Evolutionary conservation across 2,888 invertebrate species (phyloP).

Genomic region (Apocheima hispidaria): DNA sequence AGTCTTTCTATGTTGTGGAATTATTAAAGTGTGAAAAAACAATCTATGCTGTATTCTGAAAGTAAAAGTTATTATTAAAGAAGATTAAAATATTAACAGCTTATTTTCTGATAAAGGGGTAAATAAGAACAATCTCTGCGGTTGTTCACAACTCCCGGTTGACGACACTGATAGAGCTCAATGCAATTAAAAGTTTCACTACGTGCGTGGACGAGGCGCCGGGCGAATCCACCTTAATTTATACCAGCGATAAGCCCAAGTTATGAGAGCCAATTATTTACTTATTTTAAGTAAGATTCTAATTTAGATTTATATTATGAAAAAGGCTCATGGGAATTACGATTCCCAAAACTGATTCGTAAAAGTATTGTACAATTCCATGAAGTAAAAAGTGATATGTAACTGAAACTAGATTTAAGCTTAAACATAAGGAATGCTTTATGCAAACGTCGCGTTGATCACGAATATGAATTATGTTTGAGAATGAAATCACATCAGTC

Average conservation of each 20-base stretch:
- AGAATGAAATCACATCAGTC: slow-evolving; percentile 34
- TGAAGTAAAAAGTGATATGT: not conserved
- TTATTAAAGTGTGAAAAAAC: slow-evolving; percentile 15
- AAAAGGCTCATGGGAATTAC: too few species aligned
- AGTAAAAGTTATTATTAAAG: slow-evolving; percentile 42
- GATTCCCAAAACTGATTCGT: too few species aligned
- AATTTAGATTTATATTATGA: slow-evolving; percentile 52
- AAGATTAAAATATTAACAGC: slow-evolving; percentile 46
- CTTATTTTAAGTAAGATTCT: slow-evolving; percentile 76
- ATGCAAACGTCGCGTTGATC: not conserved
- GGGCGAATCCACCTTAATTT: slow-evolving; percentile 80
- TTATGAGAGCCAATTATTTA: slow-evolving; percentile 83
- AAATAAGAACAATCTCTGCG: slow-evolving; percentile 62
- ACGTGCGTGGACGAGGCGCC: slow-evolving; percentile 83
- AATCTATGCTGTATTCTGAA: not conserved
- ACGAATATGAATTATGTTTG: slow-evolving; percentile 25
- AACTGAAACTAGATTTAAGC: not conserved
- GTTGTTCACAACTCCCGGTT: slow-evolving; percentile 77
- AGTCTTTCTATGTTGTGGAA: not conserved
- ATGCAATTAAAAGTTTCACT: slow-evolving; percentile 86
- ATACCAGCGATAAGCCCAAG: slow-evolving; percentile 80
- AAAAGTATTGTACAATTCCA: not conserved
- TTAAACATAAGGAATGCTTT: not conserved
- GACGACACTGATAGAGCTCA: slow-evolving; percentile 82
- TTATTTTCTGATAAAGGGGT: slow-evolving; percentile 39